Evolutionary conservation across 2,113 vertebrate genomes (phyloP).

Genomic region (Origma solitaria): DNA sequence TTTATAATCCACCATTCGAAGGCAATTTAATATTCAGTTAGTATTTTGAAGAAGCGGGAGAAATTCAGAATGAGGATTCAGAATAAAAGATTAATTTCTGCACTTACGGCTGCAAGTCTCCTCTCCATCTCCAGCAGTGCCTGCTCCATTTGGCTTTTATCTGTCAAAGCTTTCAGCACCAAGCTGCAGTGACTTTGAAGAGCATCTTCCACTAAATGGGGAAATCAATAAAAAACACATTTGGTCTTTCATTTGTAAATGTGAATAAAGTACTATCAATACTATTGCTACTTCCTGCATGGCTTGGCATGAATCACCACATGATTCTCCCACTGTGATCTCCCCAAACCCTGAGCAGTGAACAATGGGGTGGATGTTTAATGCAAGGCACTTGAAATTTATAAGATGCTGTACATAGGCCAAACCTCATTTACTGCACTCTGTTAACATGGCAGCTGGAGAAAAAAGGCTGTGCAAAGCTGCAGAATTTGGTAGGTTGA

Average conservation of each 20-base stretch:
- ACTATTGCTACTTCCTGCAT: background rate
- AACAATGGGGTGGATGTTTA: background rate
- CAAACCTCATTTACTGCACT: background rate
- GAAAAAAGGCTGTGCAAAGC: background rate
- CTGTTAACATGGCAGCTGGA: background rate
- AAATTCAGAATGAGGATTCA: background rate
- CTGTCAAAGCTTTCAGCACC: conserved; percentile 55
- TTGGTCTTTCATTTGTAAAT: conserved; percentile 47
- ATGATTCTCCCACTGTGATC: background rate
- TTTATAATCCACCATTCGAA: background rate
- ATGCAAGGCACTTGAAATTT: background rate
- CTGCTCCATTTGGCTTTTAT: conserved; percentile 67
- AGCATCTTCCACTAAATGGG: conserved; percentile 71
- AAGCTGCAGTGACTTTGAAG: conserved; percentile 41
- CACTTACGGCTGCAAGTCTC: conserved; percentile 68
- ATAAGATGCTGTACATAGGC: background rate
- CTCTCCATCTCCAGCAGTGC: conserved; percentile 65
- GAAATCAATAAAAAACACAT: conserved; percentile 45
- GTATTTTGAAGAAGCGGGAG: conserved; percentile 43
- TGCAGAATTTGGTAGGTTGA: background rate
- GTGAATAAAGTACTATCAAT: conserved; percentile 36
- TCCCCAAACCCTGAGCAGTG: background rate
- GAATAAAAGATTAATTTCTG: background rate
- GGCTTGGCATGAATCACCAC: background rate
- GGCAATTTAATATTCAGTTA: conserved; percentile 13